Conservation (phyloP, 2,113 vertebrate genomes). For the Heterotis niloticus region DNA sequence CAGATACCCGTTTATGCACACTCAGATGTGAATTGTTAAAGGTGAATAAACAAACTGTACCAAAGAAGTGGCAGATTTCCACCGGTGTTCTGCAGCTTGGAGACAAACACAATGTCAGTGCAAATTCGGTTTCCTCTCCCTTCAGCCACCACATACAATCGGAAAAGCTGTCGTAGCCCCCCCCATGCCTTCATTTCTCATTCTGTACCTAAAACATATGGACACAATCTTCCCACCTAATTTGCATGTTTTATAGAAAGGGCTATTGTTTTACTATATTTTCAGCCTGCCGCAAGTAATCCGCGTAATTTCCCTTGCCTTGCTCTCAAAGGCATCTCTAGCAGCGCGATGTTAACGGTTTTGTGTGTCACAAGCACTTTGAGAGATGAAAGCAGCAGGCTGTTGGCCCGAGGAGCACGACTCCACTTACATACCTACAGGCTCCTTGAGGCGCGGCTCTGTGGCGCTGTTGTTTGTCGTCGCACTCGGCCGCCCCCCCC, state of each 20-base stretch:
- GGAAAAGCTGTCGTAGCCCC: slow-evolving; percentile 1
- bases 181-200: slow-evolving; percentile 8
- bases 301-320: slow-evolving; percentile 52
- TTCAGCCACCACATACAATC: neutral
- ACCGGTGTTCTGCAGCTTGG: neutral
- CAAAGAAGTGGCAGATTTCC: slow-evolving; percentile 12
- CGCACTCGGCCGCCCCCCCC: neutral
- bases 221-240: slow-evolving; percentile 56
- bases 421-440: slow-evolving; percentile 23
- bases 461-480: slow-evolving; percentile 17
- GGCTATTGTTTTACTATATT: slow-evolving; percentile 47
- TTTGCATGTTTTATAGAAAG: slow-evolving; percentile 47
- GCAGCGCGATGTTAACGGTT: slow-evolving; percentile 55
- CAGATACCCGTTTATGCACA: neutral
- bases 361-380: slow-evolving; percentile 54
- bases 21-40: slow-evolving; percentile 37
- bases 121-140: neutral
- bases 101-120: slow-evolving; percentile 16
- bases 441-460: neutral
- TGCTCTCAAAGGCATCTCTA: slow-evolving; percentile 47
- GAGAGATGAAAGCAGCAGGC: slow-evolving; percentile 57
- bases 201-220: slow-evolving; percentile 44
- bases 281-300: slow-evolving; percentile 43
- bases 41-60: slow-evolving; percentile 43
- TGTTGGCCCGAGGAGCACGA: slow-evolving; percentile 47